A percentile compares a stretch with the other conserved stretches of the same genome.
phyloP scores from a whole-genome alignment of 23 tunicate species.

The Trididemnum miniatum region DNA sequence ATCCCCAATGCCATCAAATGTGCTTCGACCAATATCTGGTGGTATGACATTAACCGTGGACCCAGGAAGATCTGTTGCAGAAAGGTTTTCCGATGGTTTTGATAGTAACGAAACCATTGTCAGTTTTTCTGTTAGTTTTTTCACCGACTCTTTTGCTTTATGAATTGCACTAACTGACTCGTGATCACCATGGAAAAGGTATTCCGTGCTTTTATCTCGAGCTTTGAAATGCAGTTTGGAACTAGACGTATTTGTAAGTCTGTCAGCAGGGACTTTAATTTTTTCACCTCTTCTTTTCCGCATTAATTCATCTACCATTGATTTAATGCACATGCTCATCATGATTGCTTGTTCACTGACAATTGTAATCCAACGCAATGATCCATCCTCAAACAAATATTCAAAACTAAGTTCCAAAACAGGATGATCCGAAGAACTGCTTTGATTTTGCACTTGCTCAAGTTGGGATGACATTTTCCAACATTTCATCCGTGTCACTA shows the following conservation, averaged over 20 bases:
- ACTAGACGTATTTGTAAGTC: background rate
- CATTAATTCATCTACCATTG: constrained; percentile 88
- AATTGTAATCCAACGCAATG: constrained; percentile 66
- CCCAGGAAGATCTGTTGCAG: background rate
- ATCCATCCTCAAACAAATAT: constrained; percentile 66
- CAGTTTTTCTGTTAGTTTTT: constrained; percentile 40
- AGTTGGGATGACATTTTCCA: constrained; percentile 54
- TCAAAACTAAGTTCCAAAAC: constrained; percentile 72
- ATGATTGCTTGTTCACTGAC: constrained; percentile 86
- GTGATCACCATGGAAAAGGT: constrained; percentile 41
- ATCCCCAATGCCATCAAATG: constrained; percentile 69
- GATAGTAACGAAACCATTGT: constrained; percentile 6
- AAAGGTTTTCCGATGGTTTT: background rate
- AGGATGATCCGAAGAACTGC: constrained; percentile 18
- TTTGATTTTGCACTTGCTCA: background rate
- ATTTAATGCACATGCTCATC: constrained; percentile 95
- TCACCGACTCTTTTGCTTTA: constrained; percentile 42
- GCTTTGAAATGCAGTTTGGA: constrained; percentile 36
- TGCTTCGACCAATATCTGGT: background rate
- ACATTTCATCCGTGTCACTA: constrained; percentile 78
- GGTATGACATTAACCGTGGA: constrained; percentile 20
- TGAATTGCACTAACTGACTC: background rate
- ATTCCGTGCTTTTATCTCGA: constrained; percentile 54
- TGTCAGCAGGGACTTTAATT: constrained; percentile 32
- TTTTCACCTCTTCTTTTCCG: constrained; percentile 73